Percentiles rank a stretch among this genome's conserved stretches.
These are phyloP conservation scores for Molossus alvarezi DNA, from an alignment of 2,797 vertebrate genomes.

Conservation along the genomic window DNA sequence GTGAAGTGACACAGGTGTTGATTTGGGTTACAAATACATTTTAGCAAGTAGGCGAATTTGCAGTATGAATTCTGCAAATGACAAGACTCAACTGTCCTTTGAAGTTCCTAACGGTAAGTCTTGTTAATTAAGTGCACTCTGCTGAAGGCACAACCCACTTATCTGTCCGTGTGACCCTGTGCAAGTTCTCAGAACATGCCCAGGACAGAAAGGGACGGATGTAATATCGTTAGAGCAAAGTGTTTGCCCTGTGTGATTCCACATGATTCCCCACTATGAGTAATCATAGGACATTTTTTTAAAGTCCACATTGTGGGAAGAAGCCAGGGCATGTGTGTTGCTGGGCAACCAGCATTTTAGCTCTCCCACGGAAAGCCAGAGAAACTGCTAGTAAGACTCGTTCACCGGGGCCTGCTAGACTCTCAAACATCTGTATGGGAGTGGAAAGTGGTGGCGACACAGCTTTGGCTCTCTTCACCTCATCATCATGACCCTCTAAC, in stretches of 20 bases:
- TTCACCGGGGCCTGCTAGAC: neutral
- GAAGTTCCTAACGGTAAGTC: neutral
- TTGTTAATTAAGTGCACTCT: neutral
- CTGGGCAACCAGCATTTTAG: conserved; percentile 67
- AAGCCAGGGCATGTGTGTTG: neutral
- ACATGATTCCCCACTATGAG: conserved; percentile 4
- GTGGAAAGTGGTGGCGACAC: conserved; percentile 16
- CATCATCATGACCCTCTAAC: conserved; percentile 40
- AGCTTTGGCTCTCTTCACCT: neutral
- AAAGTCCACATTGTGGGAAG: conserved; percentile 46
- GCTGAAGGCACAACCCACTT: neutral
- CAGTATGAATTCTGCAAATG: neutral
- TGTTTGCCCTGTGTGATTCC: conserved; percentile 7
- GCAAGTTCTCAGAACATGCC: neutral
- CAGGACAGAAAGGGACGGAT: neutral
- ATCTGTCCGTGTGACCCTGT: too few species aligned
- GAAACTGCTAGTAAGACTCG: conserved; percentile 59
- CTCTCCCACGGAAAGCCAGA: conserved; percentile 27
- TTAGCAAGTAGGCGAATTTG: neutral
- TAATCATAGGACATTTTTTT: conserved; percentile 39
- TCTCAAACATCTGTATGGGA: conserved; percentile 34
- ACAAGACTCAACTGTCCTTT: neutral
- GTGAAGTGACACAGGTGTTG: fast-evolving
- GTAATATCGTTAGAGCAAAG: too few species aligned
- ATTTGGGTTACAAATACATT: neutral